A percentile compares a stretch with the other conserved stretches of the same genome.
Evolutionary conservation across 1,140 invertebrate genomes (phyloP).

Genomic region (Antheraea pernyi): DNA sequence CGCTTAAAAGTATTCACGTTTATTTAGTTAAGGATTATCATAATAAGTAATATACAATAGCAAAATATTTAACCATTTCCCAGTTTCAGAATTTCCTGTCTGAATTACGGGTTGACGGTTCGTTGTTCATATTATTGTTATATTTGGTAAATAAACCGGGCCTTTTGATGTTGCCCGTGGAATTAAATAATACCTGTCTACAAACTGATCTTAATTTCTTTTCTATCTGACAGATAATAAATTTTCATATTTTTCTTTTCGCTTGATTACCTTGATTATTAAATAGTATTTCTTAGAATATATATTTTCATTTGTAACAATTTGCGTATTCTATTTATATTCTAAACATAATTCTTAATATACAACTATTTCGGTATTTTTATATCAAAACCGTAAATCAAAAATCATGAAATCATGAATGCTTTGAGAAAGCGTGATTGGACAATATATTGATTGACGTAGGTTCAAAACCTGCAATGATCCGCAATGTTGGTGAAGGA

Average conservation of each 20-base stretch:
- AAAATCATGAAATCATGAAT: no score
- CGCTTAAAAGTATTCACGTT: constrained; percentile 48
- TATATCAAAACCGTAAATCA: no score
- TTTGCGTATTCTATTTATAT: background rate
- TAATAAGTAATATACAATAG: constrained; percentile 21
- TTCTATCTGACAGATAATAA: constrained; percentile 5
- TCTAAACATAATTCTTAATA: background rate
- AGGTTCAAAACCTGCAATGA: no score
- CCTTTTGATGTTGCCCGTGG: constrained; percentile 11
- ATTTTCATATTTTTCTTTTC: constrained; percentile 1
- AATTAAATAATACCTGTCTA: constrained; percentile 22
- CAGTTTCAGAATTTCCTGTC: constrained; percentile 15
- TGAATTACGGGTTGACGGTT: constrained; percentile 13
- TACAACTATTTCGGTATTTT: background rate
- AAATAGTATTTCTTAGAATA: background rate
- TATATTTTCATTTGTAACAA: background rate
- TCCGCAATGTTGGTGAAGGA: no score
- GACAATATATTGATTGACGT: no score
- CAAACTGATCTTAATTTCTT: constrained; percentile 13
- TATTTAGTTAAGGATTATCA: constrained; percentile 40
- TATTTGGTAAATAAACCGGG: constrained; percentile 8
- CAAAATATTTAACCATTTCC: constrained; percentile 18
- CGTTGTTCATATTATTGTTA: constrained; percentile 15
- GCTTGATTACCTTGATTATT: constrained; percentile 3
- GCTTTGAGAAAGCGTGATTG: no score